Base-by-base conservation (phyloP, 2,113 vertebrate species). In the Beaufortia kweichowensis region DNA sequence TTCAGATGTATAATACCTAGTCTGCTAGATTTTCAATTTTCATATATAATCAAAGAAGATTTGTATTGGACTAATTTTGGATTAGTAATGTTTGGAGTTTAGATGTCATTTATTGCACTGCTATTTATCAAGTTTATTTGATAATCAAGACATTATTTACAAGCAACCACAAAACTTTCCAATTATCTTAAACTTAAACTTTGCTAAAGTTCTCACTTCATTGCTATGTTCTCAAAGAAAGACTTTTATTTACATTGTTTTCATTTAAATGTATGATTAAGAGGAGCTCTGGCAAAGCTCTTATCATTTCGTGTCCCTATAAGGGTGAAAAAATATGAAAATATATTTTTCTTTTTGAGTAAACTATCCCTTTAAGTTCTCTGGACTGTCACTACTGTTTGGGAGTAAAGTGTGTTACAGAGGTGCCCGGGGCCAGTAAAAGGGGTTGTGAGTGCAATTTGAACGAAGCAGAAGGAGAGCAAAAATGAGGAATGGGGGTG, bases 351-450 rank as follows among this genome's bases (percentile, higher is more conserved):
- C n/a, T n/a, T n/a, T n/a, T n/a, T n/a, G n/a, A n/a, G n/a, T n/a
- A n/a, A n/a, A n/a, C n/a, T n/a, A n/a, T n/a, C n/a, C n/a, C n/a
- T n/a, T n/a, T n/a, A n/a, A n/a, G n/a, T 19, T 80, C 64, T 80
- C 76, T 78, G 83, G 29, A 69, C 81, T 76, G 68, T 85, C 83
- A 84, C 81, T 80, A 76, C 76, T 69, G 68, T 79, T 79, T 77
- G 69, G 57, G 59, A 23, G 41, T 31, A 68, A 56, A 60, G 31
- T 63, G 64, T 77, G 61, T 81, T 68, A 76, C 50, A 56, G 48
- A 41, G 74, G 33, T 64, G 33, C 35, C 15, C 31, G 75, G 60
- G 23, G 59, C 43, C 28, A 35, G 77, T 39, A 23, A 67, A 39
- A 65, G 65, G 68, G 41, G 71, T 75, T 75, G 78, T 59, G 23